These are phyloP conservation scores for Bombus pyrosoma DNA, from an alignment of 1,140 invertebrate genomes.

Conservation along the genomic window DNA sequence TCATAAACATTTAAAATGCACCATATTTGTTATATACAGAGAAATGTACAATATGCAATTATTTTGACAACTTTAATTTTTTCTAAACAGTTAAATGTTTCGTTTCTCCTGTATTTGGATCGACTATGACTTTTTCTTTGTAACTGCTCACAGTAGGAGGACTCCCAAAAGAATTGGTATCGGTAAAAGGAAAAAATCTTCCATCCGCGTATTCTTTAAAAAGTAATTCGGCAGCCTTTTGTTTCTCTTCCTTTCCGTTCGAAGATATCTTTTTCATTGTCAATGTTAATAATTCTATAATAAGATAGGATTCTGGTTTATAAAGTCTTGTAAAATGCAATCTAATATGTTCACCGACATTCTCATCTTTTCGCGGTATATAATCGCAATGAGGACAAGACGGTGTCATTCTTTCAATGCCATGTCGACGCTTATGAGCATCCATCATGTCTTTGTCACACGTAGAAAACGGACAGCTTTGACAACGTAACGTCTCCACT, in stretches of 20 bases:
- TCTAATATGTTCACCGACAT: constrained; percentile 90
- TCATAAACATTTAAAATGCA: constrained; percentile 27
- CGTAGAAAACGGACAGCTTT: constrained; percentile 90
- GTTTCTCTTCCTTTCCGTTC: constrained; percentile 70
- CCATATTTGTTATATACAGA: constrained; percentile 35
- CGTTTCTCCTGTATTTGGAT: constrained; percentile 84
- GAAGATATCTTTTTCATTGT: constrained; percentile 77
- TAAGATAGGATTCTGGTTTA: constrained; percentile 85
- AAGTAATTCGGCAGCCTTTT: constrained; percentile 70
- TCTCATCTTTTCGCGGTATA: constrained; percentile 89
- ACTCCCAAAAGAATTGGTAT: constrained; percentile 50
- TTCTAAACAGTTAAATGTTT: constrained; percentile 66
- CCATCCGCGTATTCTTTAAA: constrained; percentile 79
- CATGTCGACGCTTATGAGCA: constrained; percentile 90
- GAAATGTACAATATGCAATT: constrained; percentile 12
- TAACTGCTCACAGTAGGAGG: constrained; percentile 71
- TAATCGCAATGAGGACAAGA: constrained; percentile 93
- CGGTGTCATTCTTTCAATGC: constrained; percentile 84
- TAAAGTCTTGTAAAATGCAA: constrained; percentile 88
- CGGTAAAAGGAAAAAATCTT: constrained; percentile 71
- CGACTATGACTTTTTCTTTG: constrained; percentile 83
- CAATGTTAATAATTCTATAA: constrained; percentile 83
- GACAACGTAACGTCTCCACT: constrained; percentile 83
- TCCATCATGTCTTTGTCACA: constrained; percentile 88
- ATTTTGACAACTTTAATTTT: neutral